These are phyloP conservation scores for Pleuronectes platessa DNA, from an alignment of 2,113 vertebrate species.

Conservation along the genomic window DNA sequence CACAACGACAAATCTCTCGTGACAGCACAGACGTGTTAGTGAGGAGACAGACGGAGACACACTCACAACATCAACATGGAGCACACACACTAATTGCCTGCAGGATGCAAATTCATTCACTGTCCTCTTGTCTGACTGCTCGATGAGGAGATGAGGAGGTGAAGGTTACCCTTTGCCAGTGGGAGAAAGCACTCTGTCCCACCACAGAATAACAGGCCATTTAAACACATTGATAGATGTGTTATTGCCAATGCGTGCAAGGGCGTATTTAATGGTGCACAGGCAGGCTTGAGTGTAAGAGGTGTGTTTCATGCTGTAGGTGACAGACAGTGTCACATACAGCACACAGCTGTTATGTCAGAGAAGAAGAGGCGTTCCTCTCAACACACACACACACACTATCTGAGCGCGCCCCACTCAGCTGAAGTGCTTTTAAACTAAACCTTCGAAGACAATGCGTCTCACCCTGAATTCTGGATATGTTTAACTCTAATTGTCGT, in stretches of 20 bases:
- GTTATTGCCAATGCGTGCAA: neutral
- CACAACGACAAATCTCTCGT: no score
- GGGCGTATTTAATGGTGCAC: constrained; percentile 12
- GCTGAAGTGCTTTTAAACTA: neutral
- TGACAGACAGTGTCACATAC: constrained; percentile 12
- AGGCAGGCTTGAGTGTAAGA: constrained; percentile 7
- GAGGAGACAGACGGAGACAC: no score
- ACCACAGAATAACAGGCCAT: constrained; percentile 11
- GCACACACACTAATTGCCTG: neutral
- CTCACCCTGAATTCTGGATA: neutral
- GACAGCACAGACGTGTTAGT: no score
- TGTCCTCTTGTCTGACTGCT: constrained; percentile 22
- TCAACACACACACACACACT: neutral
- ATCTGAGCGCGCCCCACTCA: neutral
- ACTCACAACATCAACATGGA: neutral
- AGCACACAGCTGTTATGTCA: neutral
- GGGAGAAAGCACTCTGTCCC: no score
- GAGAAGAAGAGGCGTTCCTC: neutral
- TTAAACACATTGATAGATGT: constrained; percentile 14
- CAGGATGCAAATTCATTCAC: constrained; percentile 16
- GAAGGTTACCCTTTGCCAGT: constrained; percentile 31
- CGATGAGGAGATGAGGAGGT: constrained; percentile 20
- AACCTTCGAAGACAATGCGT: neutral
- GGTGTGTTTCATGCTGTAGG: neutral
- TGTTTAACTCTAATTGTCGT: neutral